A percentile compares a stretch with the other conserved stretches of the same genome.
Conservation (phyloP, 1,140 invertebrate species). For the Eumaeus atala region DNA sequence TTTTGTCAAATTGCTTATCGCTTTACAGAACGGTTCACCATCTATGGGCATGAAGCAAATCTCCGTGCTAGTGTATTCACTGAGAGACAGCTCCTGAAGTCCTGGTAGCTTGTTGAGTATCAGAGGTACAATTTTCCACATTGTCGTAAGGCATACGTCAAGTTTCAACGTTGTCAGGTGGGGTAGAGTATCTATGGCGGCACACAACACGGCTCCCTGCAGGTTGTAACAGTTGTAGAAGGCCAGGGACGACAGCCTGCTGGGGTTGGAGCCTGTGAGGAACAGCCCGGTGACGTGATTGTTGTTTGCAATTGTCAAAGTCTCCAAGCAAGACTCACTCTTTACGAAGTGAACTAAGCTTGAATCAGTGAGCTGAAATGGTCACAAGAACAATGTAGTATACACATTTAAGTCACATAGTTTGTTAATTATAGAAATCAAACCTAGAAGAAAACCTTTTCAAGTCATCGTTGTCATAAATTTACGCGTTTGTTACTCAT, state of each 20-base stretch:
- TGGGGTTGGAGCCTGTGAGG: conserved; percentile 40
- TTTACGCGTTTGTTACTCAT: too few species aligned
- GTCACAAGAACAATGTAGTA: too few species aligned
- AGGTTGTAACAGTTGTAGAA: conserved; percentile 64
- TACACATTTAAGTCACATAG: too few species aligned
- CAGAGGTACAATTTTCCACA: conserved; percentile 50
- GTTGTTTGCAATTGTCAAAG: conserved; percentile 53
- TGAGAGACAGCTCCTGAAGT: conserved; percentile 58
- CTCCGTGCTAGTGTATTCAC: conserved; percentile 46
- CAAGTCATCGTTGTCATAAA: too few species aligned
- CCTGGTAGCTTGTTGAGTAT: conserved; percentile 51
- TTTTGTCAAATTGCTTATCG: conserved; percentile 36
- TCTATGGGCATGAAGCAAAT: conserved; percentile 22
- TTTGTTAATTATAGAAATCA: too few species aligned
- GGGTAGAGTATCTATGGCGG: conserved; percentile 46
- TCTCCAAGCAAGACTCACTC: conserved; percentile 48
- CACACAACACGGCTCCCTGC: conserved; percentile 46
- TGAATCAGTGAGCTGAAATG: conserved; percentile 54
- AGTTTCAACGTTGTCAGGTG: conserved; percentile 47
- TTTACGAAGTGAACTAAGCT: conserved; percentile 55
- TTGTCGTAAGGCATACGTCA: conserved; percentile 47
- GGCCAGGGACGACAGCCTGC: conserved; percentile 43
- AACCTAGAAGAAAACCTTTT: too few species aligned
- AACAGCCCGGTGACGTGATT: conserved; percentile 59
- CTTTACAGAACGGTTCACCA: conserved; percentile 41